Percentiles rank a stretch among this genome's conserved stretches.
Conservation (phyloP, 2,888 invertebrate species). For the Andrena camellia region DNA sequence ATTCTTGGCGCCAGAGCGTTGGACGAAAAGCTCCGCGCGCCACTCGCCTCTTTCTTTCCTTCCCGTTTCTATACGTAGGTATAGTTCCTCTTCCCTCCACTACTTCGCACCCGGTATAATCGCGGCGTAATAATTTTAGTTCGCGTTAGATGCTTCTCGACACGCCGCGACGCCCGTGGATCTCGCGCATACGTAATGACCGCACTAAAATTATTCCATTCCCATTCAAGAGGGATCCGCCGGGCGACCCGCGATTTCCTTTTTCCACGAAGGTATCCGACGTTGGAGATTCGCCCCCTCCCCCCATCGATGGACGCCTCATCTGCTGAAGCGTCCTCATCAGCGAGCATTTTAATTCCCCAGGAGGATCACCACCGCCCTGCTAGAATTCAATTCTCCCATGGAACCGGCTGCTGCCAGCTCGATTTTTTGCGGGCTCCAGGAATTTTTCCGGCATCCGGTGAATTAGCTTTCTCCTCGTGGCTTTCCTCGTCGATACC, state of each 20-base stretch:
- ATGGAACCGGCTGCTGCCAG: not conserved
- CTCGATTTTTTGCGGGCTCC: conserved; percentile 18
- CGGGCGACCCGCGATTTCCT: not conserved
- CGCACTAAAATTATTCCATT: conserved; percentile 39
- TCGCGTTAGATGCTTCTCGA: conserved; percentile 24
- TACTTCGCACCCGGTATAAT: conserved; percentile 45
- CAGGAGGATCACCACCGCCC: not conserved
- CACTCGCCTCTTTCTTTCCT: not conserved
- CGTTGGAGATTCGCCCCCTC: conserved; percentile 5
- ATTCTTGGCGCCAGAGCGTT: conserved; percentile 67
- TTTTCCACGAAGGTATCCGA: not conserved
- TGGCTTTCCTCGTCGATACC: conserved; percentile 11
- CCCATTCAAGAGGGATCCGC: conserved; percentile 28
- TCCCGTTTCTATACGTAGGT: not conserved
- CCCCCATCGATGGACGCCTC: conserved; percentile 10
- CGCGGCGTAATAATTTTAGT: conserved; percentile 47
- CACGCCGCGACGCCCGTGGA: not conserved
- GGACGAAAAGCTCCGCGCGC: conserved; percentile 27
- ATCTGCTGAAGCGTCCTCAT: conserved; percentile 30
- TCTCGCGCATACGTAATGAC: conserved; percentile 35
- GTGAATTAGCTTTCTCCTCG: conserved; percentile 22
- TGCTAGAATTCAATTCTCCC: conserved; percentile 45
- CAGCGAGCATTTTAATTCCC: conserved; percentile 38
- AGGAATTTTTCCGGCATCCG: conserved; percentile 36
- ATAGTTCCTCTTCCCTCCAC: conserved; percentile 31